These are phyloP conservation scores for Hemicrepidius hirtus DNA, from an alignment of 2,888 invertebrate genomes.

Conservation along the genomic window DNA sequence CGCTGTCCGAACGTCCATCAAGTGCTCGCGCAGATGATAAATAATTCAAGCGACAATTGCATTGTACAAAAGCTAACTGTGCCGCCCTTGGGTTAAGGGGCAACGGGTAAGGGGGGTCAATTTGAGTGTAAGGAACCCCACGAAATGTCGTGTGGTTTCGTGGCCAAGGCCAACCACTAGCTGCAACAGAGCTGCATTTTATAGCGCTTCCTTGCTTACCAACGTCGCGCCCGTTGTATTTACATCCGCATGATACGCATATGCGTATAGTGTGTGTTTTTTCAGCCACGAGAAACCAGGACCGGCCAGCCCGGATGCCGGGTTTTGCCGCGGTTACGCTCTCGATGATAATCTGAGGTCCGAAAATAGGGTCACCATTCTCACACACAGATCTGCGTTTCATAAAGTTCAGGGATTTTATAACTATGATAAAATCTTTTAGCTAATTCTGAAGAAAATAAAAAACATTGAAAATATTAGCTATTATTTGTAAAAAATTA, in stretches of 20 bases:
- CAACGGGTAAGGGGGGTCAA: constrained; percentile 50
- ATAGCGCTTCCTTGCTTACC: constrained; percentile 64
- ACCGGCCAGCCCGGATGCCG: constrained; percentile 38
- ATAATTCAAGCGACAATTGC: constrained; percentile 57
- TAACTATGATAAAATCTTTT: too few species aligned
- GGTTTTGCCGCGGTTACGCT: constrained; percentile 42
- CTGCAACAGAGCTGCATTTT: constrained; percentile 65
- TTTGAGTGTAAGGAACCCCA: constrained; percentile 63
- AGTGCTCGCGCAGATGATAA: constrained; percentile 57
- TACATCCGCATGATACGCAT: constrained; percentile 60
- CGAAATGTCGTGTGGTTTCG: constrained; percentile 65
- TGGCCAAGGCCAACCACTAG: constrained; percentile 68
- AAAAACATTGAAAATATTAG: too few species aligned
- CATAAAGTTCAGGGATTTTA: too few species aligned
- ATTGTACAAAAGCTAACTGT: constrained; percentile 54
- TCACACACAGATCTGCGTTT: too few species aligned
- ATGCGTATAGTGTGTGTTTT: constrained; percentile 44
- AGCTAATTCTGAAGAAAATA: too few species aligned
- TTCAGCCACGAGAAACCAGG: constrained; percentile 45
- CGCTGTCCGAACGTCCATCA: constrained; percentile 53
- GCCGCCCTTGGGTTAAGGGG: constrained; percentile 43
- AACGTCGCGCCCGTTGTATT: constrained; percentile 54
- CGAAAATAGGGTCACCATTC: constrained; percentile 41
- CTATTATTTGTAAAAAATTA: too few species aligned
- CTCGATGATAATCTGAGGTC: constrained; percentile 42